Evolutionary conservation across 2,797 vertebrate species (phyloP).

Genomic region (Harpagifer antarcticus): DNA sequence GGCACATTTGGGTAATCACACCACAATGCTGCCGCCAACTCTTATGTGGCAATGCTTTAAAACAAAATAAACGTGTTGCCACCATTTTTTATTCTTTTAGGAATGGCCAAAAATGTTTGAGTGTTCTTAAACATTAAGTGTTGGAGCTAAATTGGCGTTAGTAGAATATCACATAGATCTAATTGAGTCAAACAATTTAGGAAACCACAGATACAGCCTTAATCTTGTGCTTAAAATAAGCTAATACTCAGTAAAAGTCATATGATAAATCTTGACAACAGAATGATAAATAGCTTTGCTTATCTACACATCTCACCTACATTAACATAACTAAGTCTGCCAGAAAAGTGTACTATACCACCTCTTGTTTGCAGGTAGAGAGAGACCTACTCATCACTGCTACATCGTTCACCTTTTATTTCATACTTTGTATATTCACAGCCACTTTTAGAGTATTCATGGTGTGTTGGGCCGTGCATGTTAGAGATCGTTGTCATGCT

Average conservation of each 20-base stretch:
- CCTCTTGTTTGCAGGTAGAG: neutral
- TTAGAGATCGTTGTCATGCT: constrained; percentile 36
- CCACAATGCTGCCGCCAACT: neutral
- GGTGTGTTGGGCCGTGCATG: constrained; percentile 2
- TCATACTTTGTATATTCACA: neutral
- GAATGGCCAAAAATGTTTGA: neutral
- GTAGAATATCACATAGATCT: neutral
- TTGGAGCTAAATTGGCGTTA: too few relatives aligned
- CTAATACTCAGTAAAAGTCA: neutral
- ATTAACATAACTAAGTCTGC: neutral
- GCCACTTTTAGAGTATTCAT: neutral
- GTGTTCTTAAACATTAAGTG: neutral
- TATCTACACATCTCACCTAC: neutral
- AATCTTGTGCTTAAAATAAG: neutral
- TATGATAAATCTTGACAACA: neutral
- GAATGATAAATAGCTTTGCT: neutral
- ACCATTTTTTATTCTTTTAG: neutral
- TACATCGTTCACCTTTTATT: neutral
- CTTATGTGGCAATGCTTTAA: neutral
- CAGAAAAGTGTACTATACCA: neutral
- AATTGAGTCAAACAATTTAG: neutral
- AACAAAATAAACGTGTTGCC: neutral
- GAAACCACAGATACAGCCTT: neutral
- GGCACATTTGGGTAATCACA: neutral
- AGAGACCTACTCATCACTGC: neutral